These are phyloP conservation scores for Drosophila carrolli DNA, from an alignment of 1,140 invertebrate genomes.

Conservation along the genomic window DNA sequence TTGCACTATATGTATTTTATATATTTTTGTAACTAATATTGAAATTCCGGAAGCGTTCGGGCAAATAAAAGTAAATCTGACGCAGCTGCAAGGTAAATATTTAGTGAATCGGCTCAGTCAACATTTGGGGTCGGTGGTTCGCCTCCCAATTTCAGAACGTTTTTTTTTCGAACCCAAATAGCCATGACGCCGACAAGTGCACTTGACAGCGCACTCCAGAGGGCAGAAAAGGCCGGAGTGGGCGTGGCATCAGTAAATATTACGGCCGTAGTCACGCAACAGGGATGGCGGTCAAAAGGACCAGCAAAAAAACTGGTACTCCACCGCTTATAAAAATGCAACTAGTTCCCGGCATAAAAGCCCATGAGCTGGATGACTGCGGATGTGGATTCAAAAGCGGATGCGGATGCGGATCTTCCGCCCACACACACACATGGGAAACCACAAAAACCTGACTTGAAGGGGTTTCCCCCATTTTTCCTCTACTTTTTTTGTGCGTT, in stretches of 20 bases:
- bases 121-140: constrained; percentile 11
- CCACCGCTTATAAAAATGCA: constrained; percentile 76
- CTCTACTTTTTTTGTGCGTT: constrained; percentile 16
- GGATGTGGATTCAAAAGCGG: constrained; percentile 39
- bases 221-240: constrained; percentile 7
- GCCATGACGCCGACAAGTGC: constrained; percentile 81
- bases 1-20: constrained; percentile 19
- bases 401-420: constrained; percentile 35
- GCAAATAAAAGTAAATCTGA: constrained; percentile 66
- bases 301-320: constrained; percentile 28
- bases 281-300: background rate
- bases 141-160: background rate
- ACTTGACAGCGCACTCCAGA: constrained; percentile 74
- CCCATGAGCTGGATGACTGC: constrained; percentile 41
- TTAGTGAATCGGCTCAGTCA: constrained; percentile 79
- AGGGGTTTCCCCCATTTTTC: constrained; percentile 7
- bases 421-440: constrained; percentile 18
- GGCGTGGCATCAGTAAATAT: constrained; percentile 73
- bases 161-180: constrained; percentile 60
- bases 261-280: constrained; percentile 62
- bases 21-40: constrained; percentile 73
- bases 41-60: constrained; percentile 66
- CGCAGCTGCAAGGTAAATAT: constrained; percentile 66
- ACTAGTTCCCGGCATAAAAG: constrained; percentile 70
- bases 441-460: constrained; percentile 34